Evolutionary conservation across 2,797 vertebrate species (phyloP).

Genomic region (Mareca strepera): DNA sequence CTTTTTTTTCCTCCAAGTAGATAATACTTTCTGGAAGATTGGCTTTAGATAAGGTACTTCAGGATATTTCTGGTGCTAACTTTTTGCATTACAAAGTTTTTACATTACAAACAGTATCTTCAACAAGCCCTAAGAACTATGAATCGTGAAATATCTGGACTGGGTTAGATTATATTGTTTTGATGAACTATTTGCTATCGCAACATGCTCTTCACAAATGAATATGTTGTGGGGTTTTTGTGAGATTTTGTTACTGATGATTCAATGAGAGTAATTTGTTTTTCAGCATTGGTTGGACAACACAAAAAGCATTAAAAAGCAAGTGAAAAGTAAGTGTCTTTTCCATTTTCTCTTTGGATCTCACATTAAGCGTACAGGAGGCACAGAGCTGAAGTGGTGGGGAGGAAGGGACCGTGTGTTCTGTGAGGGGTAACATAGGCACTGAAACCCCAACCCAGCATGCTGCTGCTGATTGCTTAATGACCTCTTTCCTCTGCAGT

Average conservation of each 20-base stretch:
- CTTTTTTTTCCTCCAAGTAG: neutral
- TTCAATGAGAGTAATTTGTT: slow-evolving; percentile 40
- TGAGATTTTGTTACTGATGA: neutral
- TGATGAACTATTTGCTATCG: neutral
- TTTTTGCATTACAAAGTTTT: neutral
- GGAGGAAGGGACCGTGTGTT: neutral
- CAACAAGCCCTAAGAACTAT: neutral
- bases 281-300: slow-evolving; percentile 96
- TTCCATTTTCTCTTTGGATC: neutral
- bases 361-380: neutral
- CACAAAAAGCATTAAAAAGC: slow-evolving; percentile 98
- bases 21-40: neutral
- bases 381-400: neutral
- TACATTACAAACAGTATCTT: neutral
- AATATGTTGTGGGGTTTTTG: no score
- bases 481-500: neutral
- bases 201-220: neutral
- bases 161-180: neutral
- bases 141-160: neutral
- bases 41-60: neutral
- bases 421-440: neutral
- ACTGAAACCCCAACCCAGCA: neutral
- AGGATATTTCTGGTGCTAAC: neutral
- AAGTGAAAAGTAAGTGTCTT: slow-evolving; percentile 96
- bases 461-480: neutral